These are phyloP conservation scores for Caenorhabditis imperialis DNA, from an alignment of 2,888 invertebrate species.

Conservation along the genomic window DNA sequence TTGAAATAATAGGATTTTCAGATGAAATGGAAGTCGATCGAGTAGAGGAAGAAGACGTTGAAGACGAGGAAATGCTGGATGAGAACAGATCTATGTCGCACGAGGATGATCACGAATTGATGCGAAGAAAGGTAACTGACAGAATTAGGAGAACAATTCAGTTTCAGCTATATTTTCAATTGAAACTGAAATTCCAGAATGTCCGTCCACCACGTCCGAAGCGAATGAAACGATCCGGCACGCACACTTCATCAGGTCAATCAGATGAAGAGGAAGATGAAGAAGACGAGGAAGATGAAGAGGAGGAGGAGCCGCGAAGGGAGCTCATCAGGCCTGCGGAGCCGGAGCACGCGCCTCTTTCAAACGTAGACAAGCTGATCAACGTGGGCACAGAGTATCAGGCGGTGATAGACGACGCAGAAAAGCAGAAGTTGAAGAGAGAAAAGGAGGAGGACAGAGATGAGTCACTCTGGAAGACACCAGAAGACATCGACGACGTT, in stretches of 20 bases:
- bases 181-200: background rate
- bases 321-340: background rate
- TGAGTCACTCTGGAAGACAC: constrained; percentile 9
- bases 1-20: background rate
- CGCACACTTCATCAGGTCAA: background rate
- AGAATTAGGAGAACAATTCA: too few relatives aligned
- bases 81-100: too few relatives aligned
- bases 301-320: background rate
- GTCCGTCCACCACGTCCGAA: background rate
- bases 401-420: constrained; percentile 6
- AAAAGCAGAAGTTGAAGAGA: too few relatives aligned
- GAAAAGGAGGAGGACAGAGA: constrained; percentile 13
- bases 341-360: constrained; percentile 1
- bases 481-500: background rate
- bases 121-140: too few relatives aligned
- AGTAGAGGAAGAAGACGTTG: background rate
- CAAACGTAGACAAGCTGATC: constrained; percentile 20
- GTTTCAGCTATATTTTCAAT: too few relatives aligned
- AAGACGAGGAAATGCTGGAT: background rate
- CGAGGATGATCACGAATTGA: too few relatives aligned
- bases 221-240: background rate
- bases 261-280: constrained; percentile 6
- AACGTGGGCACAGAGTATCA: constrained; percentile 35
- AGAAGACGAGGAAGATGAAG: constrained; percentile 11
- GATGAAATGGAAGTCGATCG: background rate